Evolutionary conservation across 2,888 invertebrate species (phyloP), one percentile per base, ranked within the genome.

Genomic region (Machimus atricapillus): DNA sequence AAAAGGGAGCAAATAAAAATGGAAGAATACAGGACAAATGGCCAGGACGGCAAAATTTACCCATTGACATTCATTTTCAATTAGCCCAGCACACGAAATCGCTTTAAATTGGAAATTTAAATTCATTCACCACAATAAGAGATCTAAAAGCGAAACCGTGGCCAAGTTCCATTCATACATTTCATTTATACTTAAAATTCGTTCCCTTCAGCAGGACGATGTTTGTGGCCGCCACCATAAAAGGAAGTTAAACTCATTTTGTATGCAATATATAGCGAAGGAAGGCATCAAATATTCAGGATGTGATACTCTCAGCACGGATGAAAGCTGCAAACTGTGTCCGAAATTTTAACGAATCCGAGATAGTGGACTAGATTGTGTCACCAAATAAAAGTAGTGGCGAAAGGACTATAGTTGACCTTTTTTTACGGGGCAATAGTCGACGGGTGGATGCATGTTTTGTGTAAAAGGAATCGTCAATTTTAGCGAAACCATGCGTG

Each of bases 61-160:
- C 27, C 52, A 81, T 56, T 31, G 27, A 81, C 81, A 81, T 81
- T 81, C 81, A 31, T 81, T 81, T 81, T 81, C 81, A 81, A 81
- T 81, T 81, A 81, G 81, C 34, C 56, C 52, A 52, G 31, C 56
- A 81, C 52, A 56, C 56, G 56, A 46, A 81, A 81, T 81, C 81
- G 81, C 16, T 81, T 81, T 81, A 81, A 52, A 81, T 81, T 81
- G 81, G 81, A 81, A 81, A 81, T 81, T 81, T 81, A 81, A 81
- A 81, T 81, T 81, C 81, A 56, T 81, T 81, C 27, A 7, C 81
- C 46, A 56, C 52, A 81, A 81, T 78, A 46, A 46, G 78, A 77
- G 81, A 81, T 81, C 52, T 81, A 52, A 81, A 34, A 27, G 27
- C 81, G 81, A 81, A 81, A 46, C 56, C 16, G 34, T 52, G 14